These are phyloP conservation scores for Dusona sp. DNA, from an alignment of 2,888 invertebrate species.

Conservation along the genomic window DNA sequence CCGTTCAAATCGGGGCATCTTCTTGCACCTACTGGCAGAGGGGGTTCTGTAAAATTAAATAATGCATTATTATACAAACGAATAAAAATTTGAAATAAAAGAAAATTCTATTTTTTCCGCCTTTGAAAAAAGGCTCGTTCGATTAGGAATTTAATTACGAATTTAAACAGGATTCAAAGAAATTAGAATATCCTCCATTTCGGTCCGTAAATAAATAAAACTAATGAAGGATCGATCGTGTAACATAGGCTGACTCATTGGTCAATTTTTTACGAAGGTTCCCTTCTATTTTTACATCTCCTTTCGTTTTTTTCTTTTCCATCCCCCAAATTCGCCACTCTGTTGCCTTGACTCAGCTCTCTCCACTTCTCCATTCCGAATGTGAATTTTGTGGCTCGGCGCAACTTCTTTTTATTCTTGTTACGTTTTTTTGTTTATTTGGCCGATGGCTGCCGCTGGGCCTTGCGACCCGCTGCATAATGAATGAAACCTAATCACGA, in stretches of 20 bases:
- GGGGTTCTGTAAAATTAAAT: constrained; percentile 75
- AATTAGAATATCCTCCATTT: background rate
- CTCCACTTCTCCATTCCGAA: constrained; percentile 62
- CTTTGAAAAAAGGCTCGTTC: background rate
- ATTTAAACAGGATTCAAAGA: background rate
- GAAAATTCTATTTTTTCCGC: background rate
- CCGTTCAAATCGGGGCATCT: constrained; percentile 87
- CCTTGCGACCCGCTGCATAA: constrained; percentile 68
- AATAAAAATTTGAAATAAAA: background rate
- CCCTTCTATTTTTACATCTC: constrained; percentile 43
- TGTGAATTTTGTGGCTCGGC: constrained; percentile 54
- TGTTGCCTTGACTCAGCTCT: constrained; percentile 32
- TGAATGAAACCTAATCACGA: constrained; percentile 71
- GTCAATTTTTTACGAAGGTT: constrained; percentile 14
- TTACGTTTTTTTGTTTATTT: constrained; percentile 58
- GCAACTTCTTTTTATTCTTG: constrained; percentile 44
- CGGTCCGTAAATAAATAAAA: constrained; percentile 6
- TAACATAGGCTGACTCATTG: constrained; percentile 35
- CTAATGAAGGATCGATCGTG: constrained; percentile 34
- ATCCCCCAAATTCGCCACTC: constrained; percentile 22
- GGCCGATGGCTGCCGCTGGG: constrained; percentile 52
- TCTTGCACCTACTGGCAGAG: constrained; percentile 77
- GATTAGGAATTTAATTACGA: background rate
- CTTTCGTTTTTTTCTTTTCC: constrained; percentile 19
- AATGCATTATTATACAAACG: constrained; percentile 15